Evolutionary conservation across 2,113 vertebrate genomes (phyloP).

Genomic region (Siniperca chuatsi): DNA sequence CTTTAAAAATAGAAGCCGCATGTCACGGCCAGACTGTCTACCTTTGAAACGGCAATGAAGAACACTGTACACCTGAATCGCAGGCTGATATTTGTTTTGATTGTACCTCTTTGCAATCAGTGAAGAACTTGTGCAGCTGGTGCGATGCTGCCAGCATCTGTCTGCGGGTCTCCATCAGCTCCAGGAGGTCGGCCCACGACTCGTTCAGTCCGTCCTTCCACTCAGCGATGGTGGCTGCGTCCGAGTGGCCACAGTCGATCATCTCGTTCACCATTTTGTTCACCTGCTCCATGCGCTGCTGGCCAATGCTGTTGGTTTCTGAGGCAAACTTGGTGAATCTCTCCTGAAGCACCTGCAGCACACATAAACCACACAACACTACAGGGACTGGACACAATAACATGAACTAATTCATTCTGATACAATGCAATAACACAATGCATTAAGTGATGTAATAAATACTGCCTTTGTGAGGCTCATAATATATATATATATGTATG

Average conservation of each 20-base stretch:
- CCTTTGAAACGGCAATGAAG: slow-evolving; percentile 8
- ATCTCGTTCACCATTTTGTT: slow-evolving; percentile 93
- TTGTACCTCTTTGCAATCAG: slow-evolving; percentile 89
- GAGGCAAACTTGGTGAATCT: slow-evolving; percentile 92
- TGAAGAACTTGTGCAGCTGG: slow-evolving; percentile 94
- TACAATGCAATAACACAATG: neutral
- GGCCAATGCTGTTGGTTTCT: slow-evolving; percentile 91
- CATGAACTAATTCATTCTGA: neutral
- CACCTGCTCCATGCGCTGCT: slow-evolving; percentile 90
- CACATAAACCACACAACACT: slow-evolving; percentile 14
- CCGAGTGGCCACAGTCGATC: slow-evolving; percentile 90
- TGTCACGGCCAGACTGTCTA: slow-evolving; percentile 51
- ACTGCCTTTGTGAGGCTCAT: neutral
- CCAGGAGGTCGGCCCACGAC: slow-evolving; percentile 94
- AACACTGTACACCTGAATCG: slow-evolving; percentile 8
- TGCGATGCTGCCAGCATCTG: slow-evolving; percentile 93
- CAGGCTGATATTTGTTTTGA: slow-evolving; percentile 7
- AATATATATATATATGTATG: neutral
- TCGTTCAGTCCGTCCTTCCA: slow-evolving; percentile 97
- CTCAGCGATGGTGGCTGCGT: slow-evolving; percentile 92
- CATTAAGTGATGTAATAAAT: neutral
- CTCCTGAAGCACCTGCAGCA: slow-evolving; percentile 89
- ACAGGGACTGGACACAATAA: slow-evolving; percentile 4
- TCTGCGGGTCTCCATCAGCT: slow-evolving; percentile 93
- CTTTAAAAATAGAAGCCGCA: slow-evolving; percentile 69